phyloP scores from a whole-genome alignment of 1,140 invertebrate genomes.

The Lamellibrachia luymesi region DNA sequence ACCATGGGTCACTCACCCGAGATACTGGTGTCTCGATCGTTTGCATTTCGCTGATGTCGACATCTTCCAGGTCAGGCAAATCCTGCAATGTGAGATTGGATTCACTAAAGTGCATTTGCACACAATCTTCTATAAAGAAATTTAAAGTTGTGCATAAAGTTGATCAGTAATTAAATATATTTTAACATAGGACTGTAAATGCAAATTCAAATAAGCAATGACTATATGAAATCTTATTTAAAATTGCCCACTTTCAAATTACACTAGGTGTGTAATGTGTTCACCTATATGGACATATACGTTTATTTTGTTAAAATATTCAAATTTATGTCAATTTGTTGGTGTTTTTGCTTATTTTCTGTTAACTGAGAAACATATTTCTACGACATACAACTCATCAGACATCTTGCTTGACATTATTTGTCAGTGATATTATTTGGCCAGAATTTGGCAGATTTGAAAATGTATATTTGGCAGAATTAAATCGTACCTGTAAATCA shows the following conservation, averaged over 20 bases:
- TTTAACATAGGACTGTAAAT: neutral
- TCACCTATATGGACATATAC: neutral
- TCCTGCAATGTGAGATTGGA: slow-evolving; percentile 17
- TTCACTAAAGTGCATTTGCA: neutral
- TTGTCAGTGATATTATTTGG: neutral
- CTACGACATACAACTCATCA: neutral
- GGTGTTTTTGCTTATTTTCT: neutral
- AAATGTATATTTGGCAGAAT: neutral
- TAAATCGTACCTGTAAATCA: neutral
- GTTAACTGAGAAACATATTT: neutral
- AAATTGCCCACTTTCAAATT: neutral
- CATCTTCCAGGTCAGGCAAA: slow-evolving; percentile 29
- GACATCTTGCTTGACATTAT: neutral
- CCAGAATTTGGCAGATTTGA: neutral
- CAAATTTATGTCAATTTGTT: too few species aligned
- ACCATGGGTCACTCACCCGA: neutral
- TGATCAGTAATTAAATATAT: neutral
- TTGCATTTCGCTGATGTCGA: slow-evolving; percentile 23
- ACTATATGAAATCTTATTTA: neutral
- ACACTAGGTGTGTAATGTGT: neutral
- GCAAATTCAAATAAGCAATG: neutral
- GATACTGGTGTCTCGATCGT: neutral
- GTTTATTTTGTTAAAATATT: too few species aligned
- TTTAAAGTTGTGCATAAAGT: too few species aligned
- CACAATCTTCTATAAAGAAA: neutral